Conservation (phyloP, 2,113 vertebrate genomes). For the Rhadina sibilatrix region DNA sequence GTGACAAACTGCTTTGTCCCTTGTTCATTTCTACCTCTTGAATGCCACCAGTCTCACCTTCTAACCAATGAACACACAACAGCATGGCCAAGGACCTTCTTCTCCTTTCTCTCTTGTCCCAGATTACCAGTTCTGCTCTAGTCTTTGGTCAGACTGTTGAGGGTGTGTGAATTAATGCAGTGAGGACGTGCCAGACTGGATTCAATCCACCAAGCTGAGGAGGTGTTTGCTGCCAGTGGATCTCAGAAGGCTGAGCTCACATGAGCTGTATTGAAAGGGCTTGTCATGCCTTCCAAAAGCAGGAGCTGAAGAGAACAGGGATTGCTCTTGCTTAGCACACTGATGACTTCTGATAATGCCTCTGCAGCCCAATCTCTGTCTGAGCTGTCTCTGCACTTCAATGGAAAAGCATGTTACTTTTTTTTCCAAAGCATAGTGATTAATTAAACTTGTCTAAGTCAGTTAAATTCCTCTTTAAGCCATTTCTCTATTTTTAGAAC, state of each 20-base stretch:
- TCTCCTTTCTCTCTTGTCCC: background rate
- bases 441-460: constrained; percentile 59
- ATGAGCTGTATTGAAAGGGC: background rate
- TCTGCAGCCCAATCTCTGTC: background rate
- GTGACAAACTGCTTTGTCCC: background rate
- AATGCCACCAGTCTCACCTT: background rate
- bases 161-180: fast-evolving
- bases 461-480: constrained; percentile 48
- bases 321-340: background rate
- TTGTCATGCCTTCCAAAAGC: background rate
- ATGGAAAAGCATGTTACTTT: background rate
- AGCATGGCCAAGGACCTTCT: background rate
- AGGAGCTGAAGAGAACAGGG: background rate
- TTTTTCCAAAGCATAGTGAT: constrained; percentile 1
- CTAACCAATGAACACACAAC: background rate
- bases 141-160: background rate
- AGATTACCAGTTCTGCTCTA: background rate
- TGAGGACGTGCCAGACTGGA: background rate
- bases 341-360: background rate
- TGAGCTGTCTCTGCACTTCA: background rate
- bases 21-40: background rate
- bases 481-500: constrained; percentile 58
- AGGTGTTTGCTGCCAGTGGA: background rate
- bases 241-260: background rate
- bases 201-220: fast-evolving